Evolutionary conservation across 2,113 vertebrate genomes (phyloP).

Genomic region (Percopsis transmontana): DNA sequence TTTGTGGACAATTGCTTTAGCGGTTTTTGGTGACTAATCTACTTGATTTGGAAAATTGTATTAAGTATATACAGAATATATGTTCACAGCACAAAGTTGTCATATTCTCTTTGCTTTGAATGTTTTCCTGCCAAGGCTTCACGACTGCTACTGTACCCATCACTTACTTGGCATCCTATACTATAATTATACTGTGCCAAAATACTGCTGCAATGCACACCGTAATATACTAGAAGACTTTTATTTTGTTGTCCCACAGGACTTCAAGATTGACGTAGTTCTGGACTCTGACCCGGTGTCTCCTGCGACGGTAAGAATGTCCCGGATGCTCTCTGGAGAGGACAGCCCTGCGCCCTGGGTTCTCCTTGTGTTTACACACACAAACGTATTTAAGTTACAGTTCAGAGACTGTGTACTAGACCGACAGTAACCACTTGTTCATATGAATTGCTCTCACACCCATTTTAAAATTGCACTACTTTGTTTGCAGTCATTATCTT

Average conservation of each 20-base stretch:
- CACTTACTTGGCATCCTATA: neutral
- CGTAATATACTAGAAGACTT: too few relatives aligned
- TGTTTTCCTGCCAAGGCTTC: neutral
- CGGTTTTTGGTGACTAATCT: neutral
- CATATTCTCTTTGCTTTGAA: neutral
- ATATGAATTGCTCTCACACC: too few relatives aligned
- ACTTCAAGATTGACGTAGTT: constrained; percentile 72
- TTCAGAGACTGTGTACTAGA: too few relatives aligned
- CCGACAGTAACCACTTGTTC: too few relatives aligned
- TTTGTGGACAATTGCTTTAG: neutral
- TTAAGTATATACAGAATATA: too few relatives aligned
- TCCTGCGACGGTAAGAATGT: constrained; percentile 48
- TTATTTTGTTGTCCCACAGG: constrained; percentile 50
- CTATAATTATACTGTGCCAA: neutral
- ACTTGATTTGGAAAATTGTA: neutral
- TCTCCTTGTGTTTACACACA: too few relatives aligned
- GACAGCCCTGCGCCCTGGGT: too few relatives aligned
- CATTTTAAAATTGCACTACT: too few relatives aligned
- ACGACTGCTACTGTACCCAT: neutral
- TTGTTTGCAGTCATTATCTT: too few relatives aligned
- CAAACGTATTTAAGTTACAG: too few relatives aligned
- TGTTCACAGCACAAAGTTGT: too few relatives aligned
- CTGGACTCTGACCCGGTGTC: constrained; percentile 66
- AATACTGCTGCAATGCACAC: neutral
- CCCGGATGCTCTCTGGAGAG: too few relatives aligned